Conservation (phyloP, 1,140 invertebrate species). For the Drosophila pachea region DNA sequence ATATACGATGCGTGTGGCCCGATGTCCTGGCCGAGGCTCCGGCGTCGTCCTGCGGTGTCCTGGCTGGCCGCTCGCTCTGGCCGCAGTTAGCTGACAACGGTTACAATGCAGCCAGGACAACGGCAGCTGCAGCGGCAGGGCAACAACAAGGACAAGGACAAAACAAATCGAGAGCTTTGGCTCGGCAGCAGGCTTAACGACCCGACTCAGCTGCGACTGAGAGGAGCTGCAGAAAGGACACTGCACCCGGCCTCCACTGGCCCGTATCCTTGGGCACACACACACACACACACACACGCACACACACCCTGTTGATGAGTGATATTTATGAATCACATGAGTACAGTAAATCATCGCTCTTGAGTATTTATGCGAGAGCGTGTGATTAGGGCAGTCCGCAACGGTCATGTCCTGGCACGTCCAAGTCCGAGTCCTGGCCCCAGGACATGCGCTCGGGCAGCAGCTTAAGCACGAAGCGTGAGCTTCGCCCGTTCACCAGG, state of each 20-base stretch:
- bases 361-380: constrained; percentile 42
- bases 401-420: constrained; percentile 32
- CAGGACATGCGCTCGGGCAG: background rate
- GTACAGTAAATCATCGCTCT: constrained; percentile 56
- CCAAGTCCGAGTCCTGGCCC: background rate
- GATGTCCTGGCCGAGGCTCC: background rate
- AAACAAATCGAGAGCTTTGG: constrained; percentile 4
- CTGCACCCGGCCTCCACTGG: too few species aligned
- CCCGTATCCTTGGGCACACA: background rate
- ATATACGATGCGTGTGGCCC: constrained; percentile 18
- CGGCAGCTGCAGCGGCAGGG: too few species aligned
- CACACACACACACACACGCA: background rate
- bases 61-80: too few species aligned
- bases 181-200: constrained; percentile 22
- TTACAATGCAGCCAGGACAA: constrained; percentile 1
- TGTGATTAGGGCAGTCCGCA: constrained; percentile 46
- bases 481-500: constrained; percentile 24
- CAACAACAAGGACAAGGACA: constrained; percentile 17
- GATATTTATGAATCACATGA: constrained; percentile 74
- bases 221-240: background rate
- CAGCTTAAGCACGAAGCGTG: constrained; percentile 38
- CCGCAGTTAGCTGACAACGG: constrained; percentile 19
- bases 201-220: constrained; percentile 16
- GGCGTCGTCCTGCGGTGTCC: background rate
- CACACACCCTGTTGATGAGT: constrained; percentile 39